A percentile compares a stretch with the other conserved stretches of the same genome.
phyloP scores from a whole-genome alignment of 2,113 vertebrate species.

The Desmodus rotundus region DNA sequence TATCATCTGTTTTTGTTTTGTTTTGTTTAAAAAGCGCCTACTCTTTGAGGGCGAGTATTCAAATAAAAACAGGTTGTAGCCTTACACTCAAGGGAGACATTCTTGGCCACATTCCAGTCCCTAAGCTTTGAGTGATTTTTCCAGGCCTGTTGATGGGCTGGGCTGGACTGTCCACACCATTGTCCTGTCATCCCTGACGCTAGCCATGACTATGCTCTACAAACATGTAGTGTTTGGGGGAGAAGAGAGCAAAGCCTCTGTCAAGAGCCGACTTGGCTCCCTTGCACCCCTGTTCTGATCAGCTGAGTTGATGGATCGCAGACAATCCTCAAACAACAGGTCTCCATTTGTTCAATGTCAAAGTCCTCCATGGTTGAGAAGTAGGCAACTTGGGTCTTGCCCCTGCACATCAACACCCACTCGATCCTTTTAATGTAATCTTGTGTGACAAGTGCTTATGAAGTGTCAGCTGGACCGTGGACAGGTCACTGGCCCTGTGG shows the following conservation, averaged over 20 bases:
- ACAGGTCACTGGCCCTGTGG: background rate
- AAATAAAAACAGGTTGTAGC: background rate
- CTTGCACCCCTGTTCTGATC: background rate
- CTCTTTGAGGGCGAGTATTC: background rate
- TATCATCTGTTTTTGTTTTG: background rate
- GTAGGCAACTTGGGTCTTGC: background rate
- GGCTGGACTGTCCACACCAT: too few species aligned
- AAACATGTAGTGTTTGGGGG: background rate
- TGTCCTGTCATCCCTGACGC: background rate
- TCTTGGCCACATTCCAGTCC: background rate
- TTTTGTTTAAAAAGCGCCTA: background rate
- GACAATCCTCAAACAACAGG: background rate
- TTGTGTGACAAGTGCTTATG: background rate
- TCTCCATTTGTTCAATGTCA: background rate
- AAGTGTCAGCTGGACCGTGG: background rate
- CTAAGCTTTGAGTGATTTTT: background rate
- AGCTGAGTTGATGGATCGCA: background rate
- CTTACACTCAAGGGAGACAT: background rate
- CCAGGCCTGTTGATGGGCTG: background rate
- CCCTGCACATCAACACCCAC: background rate
- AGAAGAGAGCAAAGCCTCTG: background rate
- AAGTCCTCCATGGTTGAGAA: background rate
- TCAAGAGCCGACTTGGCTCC: background rate
- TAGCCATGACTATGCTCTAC: background rate
- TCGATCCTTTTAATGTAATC: background rate